Evolutionary conservation across 37 sponge, comb jelly and placozoan genomes (phyloP), one percentile per base, ranked within the genome.

Genomic region (Hexactinellida sp.): DNA sequence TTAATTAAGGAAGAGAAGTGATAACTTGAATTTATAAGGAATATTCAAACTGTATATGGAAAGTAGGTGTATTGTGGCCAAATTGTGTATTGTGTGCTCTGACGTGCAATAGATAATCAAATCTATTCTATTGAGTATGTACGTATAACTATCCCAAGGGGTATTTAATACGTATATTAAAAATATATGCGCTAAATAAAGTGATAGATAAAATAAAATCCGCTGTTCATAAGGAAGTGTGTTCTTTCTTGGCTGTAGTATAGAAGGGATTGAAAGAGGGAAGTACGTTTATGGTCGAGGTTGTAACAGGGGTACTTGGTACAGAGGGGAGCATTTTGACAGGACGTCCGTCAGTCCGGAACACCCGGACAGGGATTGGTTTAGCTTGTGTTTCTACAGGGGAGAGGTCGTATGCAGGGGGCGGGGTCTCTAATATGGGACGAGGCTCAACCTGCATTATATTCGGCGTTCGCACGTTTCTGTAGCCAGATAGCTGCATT

Each of bases 181-280:
- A n/a, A n/a, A n/a, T n/a, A n/a, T n/a, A n/a, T n/a, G n/a, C n/a
- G n/a, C n/a, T n/a, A n/a, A n/a, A n/a, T n/a, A n/a, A n/a, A n/a
- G n/a, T n/a, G n/a, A n/a, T n/a, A n/a, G n/a, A n/a, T n/a, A n/a
- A n/a, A n/a, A n/a, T n/a, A n/a, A n/a, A n/a, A n/a, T 47, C 52
- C 16, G 16, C 16, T 9, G 9, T 47, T 47, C 30, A 63, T 63
- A 63, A 63, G 5, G 21, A 23, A n/a, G 76, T 63, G 34, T 63
- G 25, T 10, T 28, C 76, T 63, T 63, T 41, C 47, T 41, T 10
- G 13, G 76, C 34, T n/a, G 34, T 63, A 28, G 76, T 32, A 23
- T 63, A 63, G 76, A 63, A 63, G 76, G 76, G 76, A 63, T 63
- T 63, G 30, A 23, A 32, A 63, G 76, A 28, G 76, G 76, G 76